Evolutionary conservation across 2,113 vertebrate species (phyloP), one percentile per base, ranked within the genome.

Genomic region (Tor tambroides): DNA sequence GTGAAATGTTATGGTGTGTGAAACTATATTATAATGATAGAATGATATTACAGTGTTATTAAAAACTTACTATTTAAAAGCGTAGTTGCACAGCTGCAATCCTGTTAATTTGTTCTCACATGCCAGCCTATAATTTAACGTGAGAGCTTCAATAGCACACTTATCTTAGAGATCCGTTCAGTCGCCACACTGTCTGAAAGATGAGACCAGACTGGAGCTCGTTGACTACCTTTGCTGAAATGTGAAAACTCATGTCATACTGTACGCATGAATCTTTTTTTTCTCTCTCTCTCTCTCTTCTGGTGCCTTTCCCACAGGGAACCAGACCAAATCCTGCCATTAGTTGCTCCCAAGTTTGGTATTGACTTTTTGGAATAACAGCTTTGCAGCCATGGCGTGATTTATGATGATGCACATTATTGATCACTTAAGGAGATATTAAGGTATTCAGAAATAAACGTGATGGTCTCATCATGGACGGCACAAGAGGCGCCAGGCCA

Each of bases 341-440:
- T 97, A 97, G 95, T 94, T 95, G 96, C 96, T 95, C 95, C 96
- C 93, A 92, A 93, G 92, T 90, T 82, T 88, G 92, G 95, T 98
- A 98, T 97, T 97, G 97, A 99, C 97, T 97, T 96, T 54, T 96
- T 96, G 96, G 95, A 97, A 96, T 96, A 95, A 98, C 98, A 96
- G 97, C 97, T 78, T 95, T 95, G 95, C 97, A 96, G 95, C 96
- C 96, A 94, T 89, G 93, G 94, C 92, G 95, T 96, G 97, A 98
- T 98, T 98, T 97, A 97, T 97, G 96, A 95, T 98, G 96, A 98
- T 97, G 95, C 95, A 96, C 95, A 97, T 96, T 98, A 98, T 98
- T 91, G 96, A 98, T 98, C 96, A 96, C 94, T 93, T 97, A 97
- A 97, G 96, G 95, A 97, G 97, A 97, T 97, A 96, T 97, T 97